A percentile compares a stretch with the other conserved stretches of the same genome.
These are phyloP conservation scores for Platalea minor DNA, from an alignment of 2,797 vertebrate species.

Conservation along the genomic window DNA sequence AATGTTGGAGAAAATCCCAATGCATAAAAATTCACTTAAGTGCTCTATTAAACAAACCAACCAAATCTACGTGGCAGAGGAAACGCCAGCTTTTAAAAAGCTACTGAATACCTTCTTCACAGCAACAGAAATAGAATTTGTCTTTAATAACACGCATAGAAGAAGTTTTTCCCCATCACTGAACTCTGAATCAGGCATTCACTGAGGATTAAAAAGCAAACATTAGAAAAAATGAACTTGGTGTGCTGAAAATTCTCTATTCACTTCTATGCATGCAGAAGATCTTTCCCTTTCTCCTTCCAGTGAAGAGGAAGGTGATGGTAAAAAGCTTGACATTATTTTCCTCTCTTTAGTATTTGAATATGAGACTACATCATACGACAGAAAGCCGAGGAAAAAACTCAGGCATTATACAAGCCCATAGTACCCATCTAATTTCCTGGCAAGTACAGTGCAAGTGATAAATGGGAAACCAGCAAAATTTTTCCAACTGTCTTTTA, in stretches of 20 bases:
- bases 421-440: not conserved
- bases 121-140: not conserved
- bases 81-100: not conserved
- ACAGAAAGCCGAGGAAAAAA: not conserved
- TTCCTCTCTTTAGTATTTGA: not conserved
- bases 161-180: not conserved
- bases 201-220: slow-evolving; percentile 3
- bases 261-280: not conserved
- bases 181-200: not conserved
- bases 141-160: not conserved
- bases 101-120: not conserved
- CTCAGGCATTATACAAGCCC: not conserved
- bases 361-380: not conserved
- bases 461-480: not conserved
- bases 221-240: not conserved
- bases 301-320: not conserved
- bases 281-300: not conserved
- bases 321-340: slow-evolving; percentile 1
- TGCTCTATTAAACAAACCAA: slow-evolving; percentile 17
- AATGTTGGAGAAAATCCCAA: not conserved
- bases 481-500: not conserved
- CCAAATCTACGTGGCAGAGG: not conserved
- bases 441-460: not conserved
- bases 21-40: slow-evolving; percentile 19
- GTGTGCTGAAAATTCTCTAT: not conserved